These are phyloP conservation scores for Pterocles burchelli DNA, from an alignment of 2,113 vertebrate species.

Conservation along the genomic window DNA sequence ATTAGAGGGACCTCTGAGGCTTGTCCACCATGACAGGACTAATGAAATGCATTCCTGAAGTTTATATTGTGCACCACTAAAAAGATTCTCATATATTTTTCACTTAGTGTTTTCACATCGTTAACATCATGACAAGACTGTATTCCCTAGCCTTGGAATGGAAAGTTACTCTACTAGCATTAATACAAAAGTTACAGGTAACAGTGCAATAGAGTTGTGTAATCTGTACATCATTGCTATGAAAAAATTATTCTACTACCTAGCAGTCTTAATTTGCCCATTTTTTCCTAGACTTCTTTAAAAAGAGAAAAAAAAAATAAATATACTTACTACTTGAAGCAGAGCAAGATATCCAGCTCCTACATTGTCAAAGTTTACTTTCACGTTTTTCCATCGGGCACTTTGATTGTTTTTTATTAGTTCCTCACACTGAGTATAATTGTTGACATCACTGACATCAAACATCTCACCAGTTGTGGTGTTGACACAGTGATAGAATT, in stretches of 20 bases:
- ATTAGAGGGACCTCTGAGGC: background rate
- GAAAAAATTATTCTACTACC: background rate
- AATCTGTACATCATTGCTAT: background rate
- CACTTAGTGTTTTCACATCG: background rate
- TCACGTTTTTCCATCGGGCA: constrained; percentile 86
- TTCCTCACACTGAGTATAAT: constrained; percentile 73
- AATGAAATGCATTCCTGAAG: background rate
- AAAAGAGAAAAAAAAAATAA: background rate
- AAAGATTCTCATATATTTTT: background rate
- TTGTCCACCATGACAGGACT: background rate
- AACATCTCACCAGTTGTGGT: constrained; percentile 65
- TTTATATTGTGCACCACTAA: background rate
- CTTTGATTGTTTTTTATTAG: constrained; percentile 75
- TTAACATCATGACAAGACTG: background rate
- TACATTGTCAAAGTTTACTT: constrained; percentile 97
- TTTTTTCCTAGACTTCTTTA: background rate
- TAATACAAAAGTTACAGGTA: background rate
- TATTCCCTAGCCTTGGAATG: background rate
- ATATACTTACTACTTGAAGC: constrained; percentile 92
- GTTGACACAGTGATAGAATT: constrained; percentile 87
- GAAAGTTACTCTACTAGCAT: background rate
- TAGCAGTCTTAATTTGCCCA: background rate
- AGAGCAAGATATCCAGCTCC: constrained; percentile 93
- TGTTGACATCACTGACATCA: constrained; percentile 61
- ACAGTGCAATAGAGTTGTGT: background rate